A percentile compares a stretch with the other conserved stretches of the same genome.
Conservation (phyloP, 1,140 invertebrate genomes). For the Diuraphis noxia region DNA sequence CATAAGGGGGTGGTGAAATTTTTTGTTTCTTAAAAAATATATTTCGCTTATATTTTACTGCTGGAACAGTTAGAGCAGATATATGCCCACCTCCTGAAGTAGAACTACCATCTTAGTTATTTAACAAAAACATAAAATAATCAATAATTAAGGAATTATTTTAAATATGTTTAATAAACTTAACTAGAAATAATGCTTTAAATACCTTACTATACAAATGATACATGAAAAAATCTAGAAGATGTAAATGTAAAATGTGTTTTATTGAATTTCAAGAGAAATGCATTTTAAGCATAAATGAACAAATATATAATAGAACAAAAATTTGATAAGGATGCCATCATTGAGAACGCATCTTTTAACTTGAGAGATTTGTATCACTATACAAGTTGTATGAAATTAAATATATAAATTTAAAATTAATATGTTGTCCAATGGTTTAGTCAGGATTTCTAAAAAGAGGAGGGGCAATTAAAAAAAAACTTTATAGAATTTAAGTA, state of each 20-base stretch:
- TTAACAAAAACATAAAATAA: slow-evolving; percentile 50
- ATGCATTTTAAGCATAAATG: too few relatives aligned
- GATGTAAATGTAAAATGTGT: background rate
- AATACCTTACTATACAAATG: too few relatives aligned
- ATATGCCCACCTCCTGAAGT: slow-evolving; percentile 66
- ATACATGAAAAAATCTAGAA: background rate
- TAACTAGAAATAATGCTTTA: background rate
- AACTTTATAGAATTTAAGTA: too few relatives aligned
- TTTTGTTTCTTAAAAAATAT: slow-evolving; percentile 99
- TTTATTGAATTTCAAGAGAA: background rate
- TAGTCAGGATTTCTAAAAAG: too few relatives aligned
- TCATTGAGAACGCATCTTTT: too few relatives aligned
- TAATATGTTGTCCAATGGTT: too few relatives aligned
- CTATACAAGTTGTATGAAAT: too few relatives aligned
- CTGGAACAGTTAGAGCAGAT: slow-evolving; percentile 77
- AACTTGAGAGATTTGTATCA: too few relatives aligned
- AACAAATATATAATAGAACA: too few relatives aligned
- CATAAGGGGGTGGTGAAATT: slow-evolving; percentile 91
- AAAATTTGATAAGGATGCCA: too few relatives aligned
- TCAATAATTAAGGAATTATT: slow-evolving; percentile 32
- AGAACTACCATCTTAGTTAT: slow-evolving; percentile 78
- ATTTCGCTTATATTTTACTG: slow-evolving; percentile 96
- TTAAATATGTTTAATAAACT: background rate
- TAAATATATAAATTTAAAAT: too few relatives aligned
- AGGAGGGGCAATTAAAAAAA: too few relatives aligned